Conservation (phyloP, 1,140 invertebrate species). For the Cydia splendana region DNA sequence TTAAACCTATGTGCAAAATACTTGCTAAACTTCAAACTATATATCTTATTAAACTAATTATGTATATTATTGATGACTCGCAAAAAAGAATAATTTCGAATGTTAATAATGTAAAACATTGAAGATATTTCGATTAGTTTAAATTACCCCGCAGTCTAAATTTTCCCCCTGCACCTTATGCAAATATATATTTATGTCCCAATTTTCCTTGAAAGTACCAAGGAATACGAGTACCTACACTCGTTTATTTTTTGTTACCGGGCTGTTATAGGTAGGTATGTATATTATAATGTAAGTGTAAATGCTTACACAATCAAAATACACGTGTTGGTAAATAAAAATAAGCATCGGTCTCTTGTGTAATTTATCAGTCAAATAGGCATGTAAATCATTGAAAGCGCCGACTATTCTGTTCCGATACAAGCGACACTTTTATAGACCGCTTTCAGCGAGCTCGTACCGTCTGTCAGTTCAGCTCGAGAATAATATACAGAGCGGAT, state of each 20-base stretch:
- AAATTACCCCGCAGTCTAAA: too few relatives aligned
- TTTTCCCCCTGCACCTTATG: too few relatives aligned
- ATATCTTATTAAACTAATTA: too few relatives aligned
- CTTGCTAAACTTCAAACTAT: not conserved
- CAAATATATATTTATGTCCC: too few relatives aligned
- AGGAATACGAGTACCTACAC: too few relatives aligned
- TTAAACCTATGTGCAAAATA: not conserved
- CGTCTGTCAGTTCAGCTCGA: slow-evolving; percentile 52
- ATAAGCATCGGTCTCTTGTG: not conserved
- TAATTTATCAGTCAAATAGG: not conserved
- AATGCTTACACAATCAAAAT: not conserved
- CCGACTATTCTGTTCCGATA: not conserved
- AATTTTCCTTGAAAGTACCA: not conserved
- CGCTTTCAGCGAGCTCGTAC: slow-evolving; percentile 54
- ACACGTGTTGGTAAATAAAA: not conserved
- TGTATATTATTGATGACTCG: too few relatives aligned
- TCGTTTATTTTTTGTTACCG: not conserved
- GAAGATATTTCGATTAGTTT: too few relatives aligned
- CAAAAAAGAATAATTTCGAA: too few relatives aligned
- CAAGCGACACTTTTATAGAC: slow-evolving; percentile 39
- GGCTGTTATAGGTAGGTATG: too few relatives aligned
- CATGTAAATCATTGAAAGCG: slow-evolving; percentile 9
- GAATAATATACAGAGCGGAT: slow-evolving; percentile 59
- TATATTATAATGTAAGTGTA: not conserved
- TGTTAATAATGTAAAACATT: too few relatives aligned